Percentiles rank a stretch among this genome's conserved stretches.
phyloP scores from a whole-genome alignment of 2,797 vertebrate species.

The Harpagifer antarcticus region DNA sequence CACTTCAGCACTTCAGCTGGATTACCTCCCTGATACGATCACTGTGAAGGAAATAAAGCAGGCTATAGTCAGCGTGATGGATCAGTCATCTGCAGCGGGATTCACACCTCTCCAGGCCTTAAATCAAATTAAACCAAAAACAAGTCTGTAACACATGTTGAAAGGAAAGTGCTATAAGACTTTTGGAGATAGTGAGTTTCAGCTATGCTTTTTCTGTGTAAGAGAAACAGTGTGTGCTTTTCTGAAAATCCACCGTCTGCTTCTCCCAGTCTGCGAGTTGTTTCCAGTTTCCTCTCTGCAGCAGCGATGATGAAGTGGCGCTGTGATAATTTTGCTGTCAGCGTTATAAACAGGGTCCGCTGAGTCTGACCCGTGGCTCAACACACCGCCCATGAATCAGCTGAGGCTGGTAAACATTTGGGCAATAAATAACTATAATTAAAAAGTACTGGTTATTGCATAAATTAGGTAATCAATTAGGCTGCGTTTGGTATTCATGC shows the following conservation, averaged over 20 bases:
- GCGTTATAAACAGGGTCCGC: slow-evolving; percentile 70
- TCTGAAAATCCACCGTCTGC: slow-evolving; percentile 8
- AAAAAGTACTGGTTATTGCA: slow-evolving; percentile 82
- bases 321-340: slow-evolving; percentile 69
- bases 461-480: slow-evolving; percentile 88
- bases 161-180: too few species aligned
- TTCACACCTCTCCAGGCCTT: background rate
- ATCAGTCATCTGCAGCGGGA: slow-evolving; percentile 16
- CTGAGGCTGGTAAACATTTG: slow-evolving; percentile 70
- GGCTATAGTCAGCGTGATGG: slow-evolving; percentile 21
- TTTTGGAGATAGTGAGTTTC: too few species aligned
- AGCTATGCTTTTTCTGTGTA: background rate
- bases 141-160: too few species aligned
- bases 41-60: slow-evolving; percentile 27
- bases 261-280: background rate
- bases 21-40: slow-evolving; percentile 27
- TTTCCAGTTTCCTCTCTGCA: background rate
- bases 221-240: background rate
- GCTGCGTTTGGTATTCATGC: slow-evolving; percentile 85
- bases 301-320: slow-evolving; percentile 64
- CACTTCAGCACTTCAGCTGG: slow-evolving; percentile 27
- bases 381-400: slow-evolving; percentile 76
- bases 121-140: background rate
- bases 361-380: slow-evolving; percentile 68
- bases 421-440: slow-evolving; percentile 82